These are phyloP conservation scores for Temnothorax ravouxi DNA, from an alignment of 2,888 invertebrate species.

Conservation along the genomic window DNA sequence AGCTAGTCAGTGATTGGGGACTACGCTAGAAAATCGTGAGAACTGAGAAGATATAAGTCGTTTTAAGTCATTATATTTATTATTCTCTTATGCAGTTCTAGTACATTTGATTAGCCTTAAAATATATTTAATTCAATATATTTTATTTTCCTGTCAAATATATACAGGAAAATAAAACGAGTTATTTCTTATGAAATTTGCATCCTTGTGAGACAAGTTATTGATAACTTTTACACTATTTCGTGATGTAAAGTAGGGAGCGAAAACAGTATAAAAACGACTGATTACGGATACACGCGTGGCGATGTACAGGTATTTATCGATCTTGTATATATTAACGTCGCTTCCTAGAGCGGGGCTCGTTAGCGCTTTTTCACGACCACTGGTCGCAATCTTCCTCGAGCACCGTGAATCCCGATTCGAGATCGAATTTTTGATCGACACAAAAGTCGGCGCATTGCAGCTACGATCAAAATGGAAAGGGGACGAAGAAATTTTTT, in stretches of 20 bases:
- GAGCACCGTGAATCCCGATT: background rate
- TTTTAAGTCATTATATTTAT: background rate
- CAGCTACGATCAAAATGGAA: conserved; percentile 33
- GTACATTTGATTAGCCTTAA: too few relatives aligned
- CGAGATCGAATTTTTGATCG: conserved; percentile 34
- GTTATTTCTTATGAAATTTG: too few relatives aligned
- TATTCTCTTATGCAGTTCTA: too few relatives aligned
- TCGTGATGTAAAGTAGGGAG: background rate
- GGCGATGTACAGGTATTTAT: background rate
- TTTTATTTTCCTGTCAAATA: too few relatives aligned
- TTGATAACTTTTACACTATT: background rate
- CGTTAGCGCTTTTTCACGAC: background rate
- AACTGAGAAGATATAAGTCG: background rate
- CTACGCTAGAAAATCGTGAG: background rate
- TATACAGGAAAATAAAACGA: too few relatives aligned
- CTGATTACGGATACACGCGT: background rate
- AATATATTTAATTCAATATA: too few relatives aligned
- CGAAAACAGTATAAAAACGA: background rate
- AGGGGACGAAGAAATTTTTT: conserved; percentile 34
- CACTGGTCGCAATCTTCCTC: background rate
- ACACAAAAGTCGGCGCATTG: conserved; percentile 27
- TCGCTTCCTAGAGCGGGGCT: background rate
- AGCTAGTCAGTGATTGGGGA: background rate
- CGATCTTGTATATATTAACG: background rate
- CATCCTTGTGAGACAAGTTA: too few relatives aligned